Base-by-base conservation (phyloP, 2,888 invertebrate genomes). In the Tigriopus californicus region DNA sequence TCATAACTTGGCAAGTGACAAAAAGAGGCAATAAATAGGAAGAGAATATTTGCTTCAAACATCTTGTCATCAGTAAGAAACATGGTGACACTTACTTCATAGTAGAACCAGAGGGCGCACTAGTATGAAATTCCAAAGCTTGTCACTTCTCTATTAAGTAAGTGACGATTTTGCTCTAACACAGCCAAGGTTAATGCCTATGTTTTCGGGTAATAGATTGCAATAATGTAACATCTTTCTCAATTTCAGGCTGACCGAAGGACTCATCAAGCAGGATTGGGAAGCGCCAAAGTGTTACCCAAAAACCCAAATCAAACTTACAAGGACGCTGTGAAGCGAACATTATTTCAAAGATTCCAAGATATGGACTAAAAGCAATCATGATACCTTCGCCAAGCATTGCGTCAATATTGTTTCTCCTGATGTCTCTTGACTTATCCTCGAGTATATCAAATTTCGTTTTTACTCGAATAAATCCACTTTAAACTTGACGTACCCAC, bases 291-390 rank as follows among this genome's bases (percentile, higher is more conserved):
- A 49, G 80, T 82, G 20, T 80, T 82, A 18, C 83, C 85, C 68
- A 82, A 80, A 0, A 77, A 82, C 62, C 85, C 86, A 0, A 85
- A 85, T 18, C 85, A 87, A 68, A 85, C 86, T 0, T 89, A 90
- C 70, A 81, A 88, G 73, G 87, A 88, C 67, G 85, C 86, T 61
- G 88, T 89, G 0, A 85, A 88, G 70, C 86, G 88, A 71, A 81
- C 87, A 70, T 86, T 88, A 82, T 83, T 84, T 67, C 85, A 86
- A 0, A 77, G 89, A 67, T 90, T 85, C 69, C 83, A 85, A 69
- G 88, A 88, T 72, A 74, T 85, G 81, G 81, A 22, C 64, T 63
- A 54, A 62, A 63, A 47, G 57, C 61, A 59, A 40, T 51, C 12
- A 51, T 22, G 3, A 11, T n/a, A 18, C 33, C 54, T n/a, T n/a